These are phyloP conservation scores for Sinelater perroti DNA, from an alignment of 2,888 invertebrate species.

Conservation along the genomic window DNA sequence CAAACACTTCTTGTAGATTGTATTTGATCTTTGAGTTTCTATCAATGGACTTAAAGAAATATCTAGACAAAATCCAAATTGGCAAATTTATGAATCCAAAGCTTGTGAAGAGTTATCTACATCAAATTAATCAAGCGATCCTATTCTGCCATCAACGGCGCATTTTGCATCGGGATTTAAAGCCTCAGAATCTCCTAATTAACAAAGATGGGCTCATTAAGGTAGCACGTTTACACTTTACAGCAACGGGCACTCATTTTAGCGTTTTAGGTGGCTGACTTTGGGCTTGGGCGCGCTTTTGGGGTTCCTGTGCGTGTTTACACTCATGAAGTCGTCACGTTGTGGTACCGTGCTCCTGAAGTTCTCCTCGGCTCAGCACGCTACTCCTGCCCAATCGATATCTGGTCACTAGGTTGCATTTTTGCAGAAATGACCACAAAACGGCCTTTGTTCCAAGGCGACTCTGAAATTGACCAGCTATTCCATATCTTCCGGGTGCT, in stretches of 20 bases:
- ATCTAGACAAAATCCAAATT: conserved; percentile 86
- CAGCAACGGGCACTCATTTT: background rate
- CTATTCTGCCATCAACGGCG: conserved; percentile 92
- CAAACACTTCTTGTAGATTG: conserved; percentile 65
- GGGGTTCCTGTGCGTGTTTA: conserved; percentile 95
- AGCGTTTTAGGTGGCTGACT: conserved; percentile 89
- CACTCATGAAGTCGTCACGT: conserved; percentile 93
- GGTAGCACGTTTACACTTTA: conserved; percentile 56
- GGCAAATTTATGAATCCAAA: conserved; percentile 82
- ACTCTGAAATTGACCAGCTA: conserved; percentile 98
- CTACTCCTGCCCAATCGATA: conserved; percentile 95
- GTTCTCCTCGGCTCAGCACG: conserved; percentile 86
- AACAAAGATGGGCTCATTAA: conserved; percentile 92
- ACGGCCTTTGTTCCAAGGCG: conserved; percentile 94
- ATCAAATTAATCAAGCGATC: conserved; percentile 86
- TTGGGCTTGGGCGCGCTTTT: conserved; percentile 95
- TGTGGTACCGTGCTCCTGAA: conserved; percentile 98
- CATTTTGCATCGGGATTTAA: conserved; percentile 91
- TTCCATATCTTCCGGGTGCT: conserved; percentile 96
- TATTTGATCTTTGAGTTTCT: conserved; percentile 97
- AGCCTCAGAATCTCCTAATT: conserved; percentile 96
- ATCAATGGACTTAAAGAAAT: conserved; percentile 96
- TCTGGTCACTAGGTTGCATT: conserved; percentile 98
- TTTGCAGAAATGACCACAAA: conserved; percentile 97
- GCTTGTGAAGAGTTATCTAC: conserved; percentile 86